Base-by-base conservation (phyloP, 2,797 vertebrate species). In the Sylvia borin region DNA sequence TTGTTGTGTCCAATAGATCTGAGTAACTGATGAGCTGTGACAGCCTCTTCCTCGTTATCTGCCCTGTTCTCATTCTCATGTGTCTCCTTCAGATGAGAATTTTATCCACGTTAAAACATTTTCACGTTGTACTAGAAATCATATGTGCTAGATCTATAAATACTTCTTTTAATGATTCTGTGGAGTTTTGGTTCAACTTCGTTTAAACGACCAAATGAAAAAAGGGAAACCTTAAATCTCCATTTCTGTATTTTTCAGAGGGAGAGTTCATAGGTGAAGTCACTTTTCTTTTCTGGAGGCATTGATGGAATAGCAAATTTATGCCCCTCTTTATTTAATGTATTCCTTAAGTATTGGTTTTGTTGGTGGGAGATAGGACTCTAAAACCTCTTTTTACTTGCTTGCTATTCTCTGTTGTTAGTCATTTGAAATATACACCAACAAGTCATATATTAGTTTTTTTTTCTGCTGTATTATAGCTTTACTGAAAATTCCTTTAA, bases 1-100 rank as follows among this genome's bases (percentile, higher is more conserved):
- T 86, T 65, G 43, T 73, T 95, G 48, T 92, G 88, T 89, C 96
- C 85, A 79, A 27, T 31, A 72, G 83, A 85, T 57, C 60, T 75
- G 65, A 95, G 87, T 64, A 74, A 81, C 80, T 91, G 68, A 51
- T 61, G 90, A 66, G 36, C 88, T 94, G 45, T 84, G 89, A 62
- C 83, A 91, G 75, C 38, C 36, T 55, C 14, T 66, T 88, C 88
- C 76, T 96, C n/a, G 2, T 94, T 94, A 77, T 68, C 88, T 95
- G 29, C 78, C 9, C 1, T 77, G 40, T 68, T 95, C 45, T 58
- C 10, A 12, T 74, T 80, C 78, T 50, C 29, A 19, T 42, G 11
- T 67, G 12, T 32, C 62, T 62, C 42, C 53, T 92, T 71, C 60
- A 71, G 66, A 61, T 32, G 24, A 67, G 26, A 76, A 25, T 76